phyloP scores from a whole-genome alignment of 2,797 vertebrate species.

The Sebastes trivittatus region DNA sequence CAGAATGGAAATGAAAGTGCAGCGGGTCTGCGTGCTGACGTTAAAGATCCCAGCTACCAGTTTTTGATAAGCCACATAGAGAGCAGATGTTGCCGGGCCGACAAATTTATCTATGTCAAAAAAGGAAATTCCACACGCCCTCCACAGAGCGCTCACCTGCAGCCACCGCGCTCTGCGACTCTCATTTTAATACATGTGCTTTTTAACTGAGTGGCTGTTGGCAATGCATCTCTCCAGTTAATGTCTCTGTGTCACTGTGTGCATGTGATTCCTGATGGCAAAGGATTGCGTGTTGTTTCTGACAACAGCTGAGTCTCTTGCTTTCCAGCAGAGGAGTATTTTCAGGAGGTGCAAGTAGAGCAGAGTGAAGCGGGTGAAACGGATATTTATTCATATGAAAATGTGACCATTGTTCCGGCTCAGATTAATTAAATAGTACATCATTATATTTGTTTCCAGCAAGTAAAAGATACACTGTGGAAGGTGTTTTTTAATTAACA shows the following conservation, averaged over 20 bases:
- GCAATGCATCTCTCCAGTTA: background rate
- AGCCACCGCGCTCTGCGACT: background rate
- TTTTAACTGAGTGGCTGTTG: constrained; percentile 11
- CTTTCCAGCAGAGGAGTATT: background rate
- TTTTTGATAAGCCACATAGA: constrained; percentile 44
- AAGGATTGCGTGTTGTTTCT: constrained; percentile 10
- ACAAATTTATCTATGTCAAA: constrained; percentile 35
- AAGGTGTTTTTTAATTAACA: constrained; percentile 40
- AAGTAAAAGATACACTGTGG: constrained; percentile 7
- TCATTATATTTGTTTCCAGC: constrained; percentile 7
- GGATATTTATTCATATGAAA: constrained; percentile 3
- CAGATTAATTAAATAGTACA: constrained; percentile 24
- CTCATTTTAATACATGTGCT: constrained; percentile 1
- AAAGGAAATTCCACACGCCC: constrained; percentile 19
- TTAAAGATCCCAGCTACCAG: constrained; percentile 55
- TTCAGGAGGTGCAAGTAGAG: background rate
- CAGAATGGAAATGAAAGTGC: constrained; percentile 69
- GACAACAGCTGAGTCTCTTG: background rate
- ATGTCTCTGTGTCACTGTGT: background rate
- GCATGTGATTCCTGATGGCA: background rate
- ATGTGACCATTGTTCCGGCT: constrained; percentile 16
- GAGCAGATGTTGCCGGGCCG: constrained; percentile 53
- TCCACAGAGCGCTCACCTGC: constrained; percentile 19
- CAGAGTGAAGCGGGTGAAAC: background rate
- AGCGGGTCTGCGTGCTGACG: constrained; percentile 39